Conservation (phyloP, 2,113 vertebrate species). For the Tragelaphus buxtoni region DNA sequence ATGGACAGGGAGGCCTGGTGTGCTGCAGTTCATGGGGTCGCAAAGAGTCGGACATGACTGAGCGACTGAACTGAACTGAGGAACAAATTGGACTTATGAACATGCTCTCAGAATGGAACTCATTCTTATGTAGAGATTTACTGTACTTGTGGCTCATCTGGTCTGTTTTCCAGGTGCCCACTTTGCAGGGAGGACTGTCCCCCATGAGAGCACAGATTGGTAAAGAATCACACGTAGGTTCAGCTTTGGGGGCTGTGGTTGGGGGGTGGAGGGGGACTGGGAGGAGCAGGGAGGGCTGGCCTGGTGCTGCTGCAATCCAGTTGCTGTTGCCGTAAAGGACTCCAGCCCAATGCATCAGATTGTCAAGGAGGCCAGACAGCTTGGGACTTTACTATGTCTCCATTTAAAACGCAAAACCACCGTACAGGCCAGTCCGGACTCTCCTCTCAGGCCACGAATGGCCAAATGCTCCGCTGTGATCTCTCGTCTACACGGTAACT, state of each 20-base stretch:
- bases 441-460: not conserved
- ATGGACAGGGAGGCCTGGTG: rapidly evolving
- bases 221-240: not conserved
- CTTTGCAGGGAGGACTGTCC: not conserved
- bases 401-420: not conserved
- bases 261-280: rapidly evolving
- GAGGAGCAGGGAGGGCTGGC: not conserved
- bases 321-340: not conserved
- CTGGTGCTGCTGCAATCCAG: not conserved
- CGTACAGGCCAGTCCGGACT: not conserved
- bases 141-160: not conserved
- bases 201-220: not conserved
- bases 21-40: too few species aligned
- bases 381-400: not conserved
- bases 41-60: too few species aligned
- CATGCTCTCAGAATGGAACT: not conserved
- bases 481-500: not conserved
- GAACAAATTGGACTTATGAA: not conserved
- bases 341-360: too few species aligned
- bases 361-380: not conserved
- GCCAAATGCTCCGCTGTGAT: not conserved
- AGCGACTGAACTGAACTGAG: not conserved
- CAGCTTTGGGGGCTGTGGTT: not conserved
- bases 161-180: not conserved
- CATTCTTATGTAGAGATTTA: not conserved